phyloP scores from a whole-genome alignment of 2,888 invertebrate genomes.

The Tryphoninae sp. region DNA sequence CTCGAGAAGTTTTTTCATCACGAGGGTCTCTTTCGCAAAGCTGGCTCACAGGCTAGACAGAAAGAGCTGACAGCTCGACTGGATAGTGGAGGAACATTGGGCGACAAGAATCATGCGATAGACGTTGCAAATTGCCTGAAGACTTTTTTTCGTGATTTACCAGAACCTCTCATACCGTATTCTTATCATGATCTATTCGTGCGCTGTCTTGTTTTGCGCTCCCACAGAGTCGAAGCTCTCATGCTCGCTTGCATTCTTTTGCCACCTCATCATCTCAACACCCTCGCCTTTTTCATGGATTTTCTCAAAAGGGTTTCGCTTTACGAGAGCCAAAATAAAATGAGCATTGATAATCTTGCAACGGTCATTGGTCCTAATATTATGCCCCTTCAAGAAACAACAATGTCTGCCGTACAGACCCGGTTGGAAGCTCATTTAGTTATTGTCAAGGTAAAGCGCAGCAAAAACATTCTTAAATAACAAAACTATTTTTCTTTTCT shows the following conservation, averaged over 20 bases:
- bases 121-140: slow-evolving; percentile 94
- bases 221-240: slow-evolving; percentile 85
- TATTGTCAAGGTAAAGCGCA: slow-evolving; percentile 85
- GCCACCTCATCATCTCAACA: slow-evolving; percentile 89
- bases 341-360: slow-evolving; percentile 92
- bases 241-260: slow-evolving; percentile 87
- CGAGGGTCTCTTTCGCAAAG: slow-evolving; percentile 94
- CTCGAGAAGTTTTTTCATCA: slow-evolving; percentile 87
- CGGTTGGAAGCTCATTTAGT: slow-evolving; percentile 87
- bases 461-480: no score
- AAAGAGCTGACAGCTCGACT: slow-evolving; percentile 90
- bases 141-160: slow-evolving; percentile 91
- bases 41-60: slow-evolving; percentile 91
- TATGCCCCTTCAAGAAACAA: slow-evolving; percentile 89
- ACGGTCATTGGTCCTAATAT: slow-evolving; percentile 93
- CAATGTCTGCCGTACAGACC: slow-evolving; percentile 83
- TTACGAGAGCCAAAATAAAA: slow-evolving; percentile 88
- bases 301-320: slow-evolving; percentile 88
- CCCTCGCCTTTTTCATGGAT: slow-evolving; percentile 92
- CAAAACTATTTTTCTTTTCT: no score
- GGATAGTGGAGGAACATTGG: slow-evolving; percentile 88
- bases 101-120: slow-evolving; percentile 88
- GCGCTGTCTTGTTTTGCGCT: slow-evolving; percentile 85
- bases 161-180: slow-evolving; percentile 91
- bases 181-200: slow-evolving; percentile 90